Base-by-base conservation (phyloP, 2,113 vertebrate species). In the Rhinoderma darwinii region DNA sequence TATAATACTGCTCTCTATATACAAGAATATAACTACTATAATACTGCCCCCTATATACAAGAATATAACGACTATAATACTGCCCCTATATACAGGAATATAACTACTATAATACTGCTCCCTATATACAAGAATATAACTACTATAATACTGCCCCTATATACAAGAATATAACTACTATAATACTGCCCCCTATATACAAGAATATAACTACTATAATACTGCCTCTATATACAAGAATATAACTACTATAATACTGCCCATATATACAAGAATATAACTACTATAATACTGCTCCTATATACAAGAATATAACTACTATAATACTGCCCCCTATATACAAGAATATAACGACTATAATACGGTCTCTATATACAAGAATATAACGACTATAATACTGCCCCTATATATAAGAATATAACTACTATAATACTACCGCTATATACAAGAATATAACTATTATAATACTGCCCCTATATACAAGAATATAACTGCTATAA, bases 111-210 rank as follows among this genome's bases (percentile, higher is more conserved):
- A 61, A 66, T 66, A 66, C 61, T 66, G n/a, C n/a, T 3, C 17
- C 61, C 61, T 66, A 66, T 66, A 27, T 30, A n/a, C 27, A 30
- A 66, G 61, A 66, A 30, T 30, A 66, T 66, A 66, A 66, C 27
- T 66, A 66, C 61, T 66, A 61, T 66, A 66, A 32, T 66, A 66
- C 61, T 66, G 61, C 61, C 15, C 27, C 61, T 30, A 66, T 66
- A 4, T 66, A 66, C 61, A 66, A 66, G 61, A 66, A 66, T 66
- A 66, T 15, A 66, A 66, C 61, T 66, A 66, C 61, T 66, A 66
- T 66, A 66, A 66, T 66, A 66, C 56, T 66, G 27, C 61, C 61
- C 27, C 61, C 61, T 6, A 66, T 66, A 5, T 66, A 66, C 10
- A 66, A 32, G 27, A 66, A 66, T 30, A 66, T 66, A 66, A 66